Evolutionary conservation across 2,113 vertebrate genomes (phyloP), one percentile per base, ranked within the genome.

Genomic region (Pachypanchax playfairii): DNA sequence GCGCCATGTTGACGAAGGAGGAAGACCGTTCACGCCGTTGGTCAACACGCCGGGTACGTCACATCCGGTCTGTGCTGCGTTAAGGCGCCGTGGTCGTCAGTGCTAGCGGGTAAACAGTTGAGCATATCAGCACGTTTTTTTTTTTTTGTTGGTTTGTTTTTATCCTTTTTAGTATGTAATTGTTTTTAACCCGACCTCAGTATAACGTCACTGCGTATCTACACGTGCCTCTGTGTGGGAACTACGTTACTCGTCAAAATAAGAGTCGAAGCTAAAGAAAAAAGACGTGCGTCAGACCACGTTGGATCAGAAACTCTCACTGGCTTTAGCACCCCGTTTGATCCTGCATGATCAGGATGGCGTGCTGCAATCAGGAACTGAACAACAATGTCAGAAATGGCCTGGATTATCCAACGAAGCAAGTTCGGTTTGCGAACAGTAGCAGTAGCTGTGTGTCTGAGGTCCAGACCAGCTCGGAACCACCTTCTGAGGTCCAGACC

Each of bases 361-460:
- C 93, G 52, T 94, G 93, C 74, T 93, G 92, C 53, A 94, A 92
- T 50, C 92, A 88, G 81, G 89, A 91, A 59, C 76, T 92, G 59
- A 93, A 83, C 70, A 93, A 83, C 70, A 87, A 68, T 77, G 62
- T 87, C 33, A 88, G 61, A 83, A 87, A 63, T 46, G 83, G 81
- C 10, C 85, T 87, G 63, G 90, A 92, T 51, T 86, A 82, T 51
- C 79, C 80, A 1, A 70, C 90, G 56, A 91, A 93, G 70, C 91
- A 93, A 67, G 91, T 93, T 1, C 89, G 93, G 7, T 94, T 94
- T 68, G 90, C 90, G 1, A 90, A 83, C 29, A 58, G n/a, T n/a
- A n/a, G 47, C 61, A 76, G 71, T 46, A 63, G 84, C 39, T 62
- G n/a, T 47, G 83, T 65, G 5, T 39, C 74, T 13, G 74, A 70